Evolutionary conservation across 2,888 invertebrate species (phyloP).

Genomic region (Leptopilina syphax): DNA sequence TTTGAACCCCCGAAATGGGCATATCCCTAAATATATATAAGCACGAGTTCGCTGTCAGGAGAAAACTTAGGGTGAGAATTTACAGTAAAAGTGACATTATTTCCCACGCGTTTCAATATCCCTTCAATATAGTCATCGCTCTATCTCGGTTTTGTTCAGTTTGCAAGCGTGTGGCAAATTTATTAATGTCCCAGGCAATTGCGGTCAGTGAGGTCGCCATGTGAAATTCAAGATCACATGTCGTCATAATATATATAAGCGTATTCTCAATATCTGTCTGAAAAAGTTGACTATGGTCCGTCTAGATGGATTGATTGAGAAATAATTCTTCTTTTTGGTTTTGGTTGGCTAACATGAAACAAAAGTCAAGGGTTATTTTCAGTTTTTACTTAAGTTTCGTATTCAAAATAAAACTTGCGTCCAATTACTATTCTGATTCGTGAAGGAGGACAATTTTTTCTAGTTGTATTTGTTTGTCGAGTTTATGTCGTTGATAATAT

Average conservation of each 20-base stretch:
- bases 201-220: conserved; percentile 18
- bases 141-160: not conserved
- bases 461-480: too few relatives aligned
- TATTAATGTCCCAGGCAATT: conserved; percentile 37
- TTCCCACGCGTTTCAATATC: conserved; percentile 34
- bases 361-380: too few relatives aligned
- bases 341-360: too few relatives aligned
- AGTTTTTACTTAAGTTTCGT: too few relatives aligned
- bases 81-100: conserved; percentile 24
- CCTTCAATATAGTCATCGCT: not conserved
- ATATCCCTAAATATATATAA: conserved; percentile 20
- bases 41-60: conserved; percentile 31
- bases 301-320: not conserved
- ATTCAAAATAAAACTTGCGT: too few relatives aligned
- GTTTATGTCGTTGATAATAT: not conserved
- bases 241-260: not conserved
- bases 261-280: not conserved
- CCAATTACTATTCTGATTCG: too few relatives aligned
- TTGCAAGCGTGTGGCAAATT: conserved; percentile 33
- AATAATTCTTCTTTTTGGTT: too few relatives aligned
- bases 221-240: conserved; percentile 25
- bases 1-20: conserved; percentile 32
- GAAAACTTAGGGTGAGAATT: conserved; percentile 28
- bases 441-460: too few relatives aligned
- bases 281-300: not conserved